These are phyloP conservation scores for Clarias laeviceps DNA, from an alignment of 2,797 vertebrate genomes.

Conservation along the genomic window DNA sequence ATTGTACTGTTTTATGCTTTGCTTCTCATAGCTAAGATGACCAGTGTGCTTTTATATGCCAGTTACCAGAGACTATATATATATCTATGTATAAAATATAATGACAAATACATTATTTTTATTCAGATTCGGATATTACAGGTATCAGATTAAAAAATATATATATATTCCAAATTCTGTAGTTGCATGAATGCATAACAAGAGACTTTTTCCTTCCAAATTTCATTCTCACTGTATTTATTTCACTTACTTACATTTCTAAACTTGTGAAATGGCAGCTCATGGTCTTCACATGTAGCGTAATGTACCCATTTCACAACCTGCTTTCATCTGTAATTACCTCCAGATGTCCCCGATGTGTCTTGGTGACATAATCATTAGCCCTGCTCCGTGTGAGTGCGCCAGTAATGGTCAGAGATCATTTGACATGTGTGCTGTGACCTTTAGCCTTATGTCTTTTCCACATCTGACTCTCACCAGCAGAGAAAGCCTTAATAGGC, in stretches of 20 bases:
- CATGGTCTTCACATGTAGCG: background rate
- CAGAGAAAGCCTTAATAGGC: constrained; percentile 41
- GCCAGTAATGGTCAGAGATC: constrained; percentile 64
- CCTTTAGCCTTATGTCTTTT: constrained; percentile 58
- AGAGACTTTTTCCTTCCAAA: background rate
- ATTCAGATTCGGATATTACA: background rate
- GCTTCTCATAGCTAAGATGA: background rate
- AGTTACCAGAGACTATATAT: background rate
- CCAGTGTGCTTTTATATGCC: background rate
- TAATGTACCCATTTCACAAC: constrained; percentile 1
- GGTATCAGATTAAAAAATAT: background rate
- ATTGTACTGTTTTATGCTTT: background rate
- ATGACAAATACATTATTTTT: too few species aligned
- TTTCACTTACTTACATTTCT: background rate
- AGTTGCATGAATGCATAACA: background rate
- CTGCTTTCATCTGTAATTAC: constrained; percentile 61
- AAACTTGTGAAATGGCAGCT: background rate
- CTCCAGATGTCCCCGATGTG: constrained; percentile 67
- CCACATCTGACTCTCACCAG: constrained; percentile 47
- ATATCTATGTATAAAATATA: background rate
- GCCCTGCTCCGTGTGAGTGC: constrained; percentile 57
- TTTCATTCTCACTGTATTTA: background rate
- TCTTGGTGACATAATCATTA: constrained; percentile 67
- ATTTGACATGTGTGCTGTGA: constrained; percentile 58
- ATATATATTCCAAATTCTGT: background rate